Percentiles rank a stretch among this genome's conserved stretches.
These are phyloP conservation scores for Poecilia velifera DNA, from an alignment of 2,797 vertebrate species.

Conservation along the genomic window DNA sequence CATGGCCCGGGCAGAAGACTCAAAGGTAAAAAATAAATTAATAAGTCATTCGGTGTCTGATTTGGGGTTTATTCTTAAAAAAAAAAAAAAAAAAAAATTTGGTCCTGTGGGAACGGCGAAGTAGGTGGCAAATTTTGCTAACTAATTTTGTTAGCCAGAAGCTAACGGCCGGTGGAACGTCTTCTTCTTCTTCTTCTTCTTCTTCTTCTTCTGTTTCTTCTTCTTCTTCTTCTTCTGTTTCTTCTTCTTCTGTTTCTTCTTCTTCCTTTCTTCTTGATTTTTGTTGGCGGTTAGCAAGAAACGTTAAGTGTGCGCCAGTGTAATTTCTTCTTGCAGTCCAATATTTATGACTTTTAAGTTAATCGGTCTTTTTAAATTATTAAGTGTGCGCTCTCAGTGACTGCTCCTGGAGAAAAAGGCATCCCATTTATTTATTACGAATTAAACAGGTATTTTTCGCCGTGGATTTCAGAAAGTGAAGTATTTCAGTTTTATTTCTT, in stretches of 20 bases:
- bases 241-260: background rate
- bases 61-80: too few species aligned
- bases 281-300: too few species aligned
- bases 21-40: conserved; percentile 51
- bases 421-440: background rate
- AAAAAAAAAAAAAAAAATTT: too few species aligned
- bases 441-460: background rate
- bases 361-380: background rate
- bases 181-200: too few species aligned
- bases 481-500: background rate
- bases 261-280: too few species aligned
- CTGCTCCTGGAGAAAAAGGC: background rate
- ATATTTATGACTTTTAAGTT: too few species aligned
- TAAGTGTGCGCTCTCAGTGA: background rate
- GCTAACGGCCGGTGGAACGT: too few species aligned
- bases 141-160: too few species aligned
- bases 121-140: background rate
- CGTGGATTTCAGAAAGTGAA: background rate
- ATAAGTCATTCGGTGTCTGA: background rate
- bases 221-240: too few species aligned
- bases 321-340: background rate
- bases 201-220: background rate
- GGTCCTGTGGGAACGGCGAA: background rate
- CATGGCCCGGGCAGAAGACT: conserved; percentile 63
- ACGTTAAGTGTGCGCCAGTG: too few species aligned